Evolutionary conservation across 2,113 vertebrate species (phyloP).

Genomic region (Grammomys surdaster): DNA sequence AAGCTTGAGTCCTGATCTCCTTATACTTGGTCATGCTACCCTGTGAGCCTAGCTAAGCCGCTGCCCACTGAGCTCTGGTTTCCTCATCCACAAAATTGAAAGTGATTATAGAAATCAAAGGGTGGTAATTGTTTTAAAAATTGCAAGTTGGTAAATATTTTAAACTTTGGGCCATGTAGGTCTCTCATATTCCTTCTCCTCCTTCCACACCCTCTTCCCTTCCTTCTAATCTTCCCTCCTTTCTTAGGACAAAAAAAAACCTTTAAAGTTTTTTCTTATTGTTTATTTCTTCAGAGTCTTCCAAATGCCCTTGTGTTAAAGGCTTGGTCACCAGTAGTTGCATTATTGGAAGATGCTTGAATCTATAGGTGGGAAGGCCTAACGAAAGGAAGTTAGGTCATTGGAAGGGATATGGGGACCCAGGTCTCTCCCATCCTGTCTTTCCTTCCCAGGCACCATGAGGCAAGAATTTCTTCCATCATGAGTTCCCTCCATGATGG

Average conservation of each 20-base stretch:
- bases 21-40: background rate
- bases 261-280: background rate
- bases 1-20: background rate
- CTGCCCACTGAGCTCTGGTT: background rate
- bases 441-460: too few species aligned
- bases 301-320: background rate
- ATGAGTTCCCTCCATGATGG: background rate
- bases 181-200: background rate
- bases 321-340: background rate
- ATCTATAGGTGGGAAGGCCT: background rate
- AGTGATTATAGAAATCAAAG: background rate
- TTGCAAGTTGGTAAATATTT: conserved; percentile 6
- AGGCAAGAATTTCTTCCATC: background rate
- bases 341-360: background rate
- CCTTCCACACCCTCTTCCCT: background rate
- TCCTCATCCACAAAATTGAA: conserved; percentile 36
- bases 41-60: background rate
- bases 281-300: background rate
- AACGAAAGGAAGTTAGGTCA: background rate
- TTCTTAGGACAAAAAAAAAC: background rate
- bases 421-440: too few species aligned
- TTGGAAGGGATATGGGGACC: background rate
- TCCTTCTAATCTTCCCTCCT: background rate
- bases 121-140: background rate
- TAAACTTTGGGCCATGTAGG: background rate